phyloP scores from a whole-genome alignment of 2,888 invertebrate species.

The Phyllotreta striolata region DNA sequence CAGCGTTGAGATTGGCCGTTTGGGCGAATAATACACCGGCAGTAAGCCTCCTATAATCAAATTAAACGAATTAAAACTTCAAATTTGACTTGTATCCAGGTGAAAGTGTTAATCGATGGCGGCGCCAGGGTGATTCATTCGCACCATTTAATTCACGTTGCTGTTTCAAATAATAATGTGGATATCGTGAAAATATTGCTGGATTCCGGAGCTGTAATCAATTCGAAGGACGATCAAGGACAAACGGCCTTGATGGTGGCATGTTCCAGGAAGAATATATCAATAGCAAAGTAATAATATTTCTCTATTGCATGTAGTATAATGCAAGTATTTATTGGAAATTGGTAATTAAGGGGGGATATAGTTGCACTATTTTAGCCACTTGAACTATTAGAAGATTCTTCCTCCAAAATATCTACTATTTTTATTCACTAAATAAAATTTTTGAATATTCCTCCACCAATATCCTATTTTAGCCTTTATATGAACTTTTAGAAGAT shows the following conservation, averaged over 20 bases:
- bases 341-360: slow-evolving; percentile 1
- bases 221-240: slow-evolving; percentile 71
- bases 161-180: slow-evolving; percentile 69
- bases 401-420: no score
- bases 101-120: slow-evolving; percentile 64
- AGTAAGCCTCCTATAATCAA: slow-evolving; percentile 53
- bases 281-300: slow-evolving; percentile 59
- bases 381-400: no score
- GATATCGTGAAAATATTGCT: slow-evolving; percentile 67
- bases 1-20: slow-evolving; percentile 76
- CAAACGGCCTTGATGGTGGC: slow-evolving; percentile 75
- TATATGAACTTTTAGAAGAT: no score
- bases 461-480: no score
- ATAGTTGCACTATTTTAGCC: no score
- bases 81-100: slow-evolving; percentile 19
- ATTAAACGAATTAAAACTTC: neutral
- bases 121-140: slow-evolving; percentile 77
- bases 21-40: slow-evolving; percentile 67
- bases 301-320: neutral
- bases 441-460: no score
- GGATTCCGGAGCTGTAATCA: slow-evolving; percentile 67
- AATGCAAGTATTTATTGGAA: no score
- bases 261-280: slow-evolving; percentile 56
- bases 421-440: no score
- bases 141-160: slow-evolving; percentile 74